phyloP scores from a whole-genome alignment of 1,140 invertebrate genomes.

The Galendromus occidentalis region DNA sequence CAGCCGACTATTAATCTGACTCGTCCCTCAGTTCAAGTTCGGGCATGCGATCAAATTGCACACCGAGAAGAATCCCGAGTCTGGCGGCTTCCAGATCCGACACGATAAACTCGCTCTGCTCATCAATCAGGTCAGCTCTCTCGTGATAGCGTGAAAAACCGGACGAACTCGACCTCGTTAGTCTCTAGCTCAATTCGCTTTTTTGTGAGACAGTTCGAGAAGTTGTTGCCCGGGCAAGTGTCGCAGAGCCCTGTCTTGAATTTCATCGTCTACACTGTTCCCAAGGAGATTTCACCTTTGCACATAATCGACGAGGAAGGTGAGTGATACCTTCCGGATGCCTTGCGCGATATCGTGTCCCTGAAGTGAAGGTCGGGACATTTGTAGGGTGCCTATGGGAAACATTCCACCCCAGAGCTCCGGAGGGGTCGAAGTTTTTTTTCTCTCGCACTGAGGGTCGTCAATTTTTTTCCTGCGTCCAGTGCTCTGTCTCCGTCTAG shows the following conservation, averaged over 20 bases:
- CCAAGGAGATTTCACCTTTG: constrained; percentile 48
- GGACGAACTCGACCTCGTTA: too few relatives aligned
- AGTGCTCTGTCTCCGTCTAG: too few relatives aligned
- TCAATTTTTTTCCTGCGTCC: too few relatives aligned
- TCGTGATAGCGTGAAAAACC: too few relatives aligned
- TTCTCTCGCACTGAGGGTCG: too few relatives aligned
- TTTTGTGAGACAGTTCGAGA: not conserved
- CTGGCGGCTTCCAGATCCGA: constrained; percentile 16
- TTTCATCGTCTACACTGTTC: constrained; percentile 57
- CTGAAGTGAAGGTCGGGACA: too few relatives aligned
- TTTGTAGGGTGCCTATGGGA: too few relatives aligned
- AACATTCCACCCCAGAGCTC: too few relatives aligned
- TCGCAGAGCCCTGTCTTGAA: constrained; percentile 59
- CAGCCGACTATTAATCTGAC: not conserved
- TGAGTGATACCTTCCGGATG: too few relatives aligned
- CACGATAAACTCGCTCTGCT: not conserved
- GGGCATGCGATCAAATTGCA: constrained; percentile 14
- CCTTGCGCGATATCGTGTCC: too few relatives aligned
- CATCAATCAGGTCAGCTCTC: not conserved
- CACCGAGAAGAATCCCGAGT: constrained; percentile 16
- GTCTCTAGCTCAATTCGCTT: too few relatives aligned
- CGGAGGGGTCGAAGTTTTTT: too few relatives aligned
- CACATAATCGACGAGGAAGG: constrained; percentile 35
- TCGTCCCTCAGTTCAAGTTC: not conserved
- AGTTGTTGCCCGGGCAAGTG: constrained; percentile 26